Percentiles rank a stretch among this genome's conserved stretches.
Evolutionary conservation across 2,888 invertebrate genomes (phyloP).

Genomic region (Drosophila suboccidentalis): DNA sequence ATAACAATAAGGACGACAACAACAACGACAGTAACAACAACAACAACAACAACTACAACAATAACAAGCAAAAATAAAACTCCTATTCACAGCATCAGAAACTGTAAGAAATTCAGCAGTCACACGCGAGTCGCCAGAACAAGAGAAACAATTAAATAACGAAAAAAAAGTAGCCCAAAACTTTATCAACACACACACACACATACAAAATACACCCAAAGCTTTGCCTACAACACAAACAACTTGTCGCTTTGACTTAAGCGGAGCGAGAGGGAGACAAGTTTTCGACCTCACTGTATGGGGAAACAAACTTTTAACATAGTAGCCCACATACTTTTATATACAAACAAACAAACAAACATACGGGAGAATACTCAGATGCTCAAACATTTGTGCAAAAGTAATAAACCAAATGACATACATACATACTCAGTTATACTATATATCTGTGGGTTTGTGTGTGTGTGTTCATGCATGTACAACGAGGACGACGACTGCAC

Average conservation of each 20-base stretch:
- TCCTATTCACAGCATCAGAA: slow-evolving; percentile 30
- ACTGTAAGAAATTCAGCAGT: slow-evolving; percentile 45
- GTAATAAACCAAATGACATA: slow-evolving; percentile 57
- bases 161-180: slow-evolving; percentile 54
- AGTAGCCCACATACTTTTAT: slow-evolving; percentile 72
- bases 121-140: slow-evolving; percentile 51
- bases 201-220: background rate
- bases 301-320: slow-evolving; percentile 72
- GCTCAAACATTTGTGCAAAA: slow-evolving; percentile 47
- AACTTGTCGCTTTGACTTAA: slow-evolving; percentile 64
- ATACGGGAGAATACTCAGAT: slow-evolving; percentile 14
- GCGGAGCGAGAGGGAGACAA: slow-evolving; percentile 26
- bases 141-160: slow-evolving; percentile 68
- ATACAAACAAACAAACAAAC: slow-evolving; percentile 22
- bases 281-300: slow-evolving; percentile 40
- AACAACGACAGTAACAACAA: slow-evolving; percentile 24
- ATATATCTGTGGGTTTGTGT: background rate
- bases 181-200: slow-evolving; percentile 57
- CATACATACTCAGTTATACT: slow-evolving; percentile 15
- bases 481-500: slow-evolving; percentile 54
- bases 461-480: background rate
- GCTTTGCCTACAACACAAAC: slow-evolving; percentile 45
- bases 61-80: background rate
- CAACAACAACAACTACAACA: slow-evolving; percentile 14
- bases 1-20: slow-evolving; percentile 30